A percentile compares a stretch with the other conserved stretches of the same genome.
Conservation (phyloP, 1,140 invertebrate genomes). For the Temnothorax nylanderi region DNA sequence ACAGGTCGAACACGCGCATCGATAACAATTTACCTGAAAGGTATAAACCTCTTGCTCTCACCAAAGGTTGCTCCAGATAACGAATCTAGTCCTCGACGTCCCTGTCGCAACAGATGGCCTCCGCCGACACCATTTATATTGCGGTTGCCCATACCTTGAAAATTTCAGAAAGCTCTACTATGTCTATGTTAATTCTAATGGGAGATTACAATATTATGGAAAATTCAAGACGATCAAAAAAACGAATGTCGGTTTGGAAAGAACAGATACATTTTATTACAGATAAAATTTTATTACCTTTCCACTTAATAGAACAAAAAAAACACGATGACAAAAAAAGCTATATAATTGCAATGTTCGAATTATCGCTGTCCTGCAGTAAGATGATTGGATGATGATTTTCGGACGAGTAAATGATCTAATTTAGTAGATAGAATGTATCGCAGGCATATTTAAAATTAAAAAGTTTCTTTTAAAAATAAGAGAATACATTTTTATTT, state of each 20-base stretch:
- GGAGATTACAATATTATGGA: neutral
- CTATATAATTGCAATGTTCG: neutral
- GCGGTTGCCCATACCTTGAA: conserved; percentile 2
- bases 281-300: neutral
- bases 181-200: neutral
- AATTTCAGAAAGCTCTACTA: conserved; percentile 60
- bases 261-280: neutral
- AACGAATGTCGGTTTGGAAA: neutral
- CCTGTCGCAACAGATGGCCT: conserved; percentile 77
- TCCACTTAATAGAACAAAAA: neutral
- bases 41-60: conserved; percentile 69
- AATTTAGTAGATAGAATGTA: neutral
- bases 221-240: neutral
- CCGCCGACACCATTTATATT: conserved; percentile 81
- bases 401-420: neutral
- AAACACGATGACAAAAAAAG: neutral
- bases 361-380: neutral
- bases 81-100: conserved; percentile 72
- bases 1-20: neutral
- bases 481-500: neutral
- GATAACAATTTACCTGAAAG: conserved; percentile 47
- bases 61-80: conserved; percentile 76
- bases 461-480: neutral
- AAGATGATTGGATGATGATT: neutral
- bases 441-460: neutral